Base-by-base conservation (phyloP, 2,888 invertebrate genomes). In the Synergus umbraculus region DNA sequence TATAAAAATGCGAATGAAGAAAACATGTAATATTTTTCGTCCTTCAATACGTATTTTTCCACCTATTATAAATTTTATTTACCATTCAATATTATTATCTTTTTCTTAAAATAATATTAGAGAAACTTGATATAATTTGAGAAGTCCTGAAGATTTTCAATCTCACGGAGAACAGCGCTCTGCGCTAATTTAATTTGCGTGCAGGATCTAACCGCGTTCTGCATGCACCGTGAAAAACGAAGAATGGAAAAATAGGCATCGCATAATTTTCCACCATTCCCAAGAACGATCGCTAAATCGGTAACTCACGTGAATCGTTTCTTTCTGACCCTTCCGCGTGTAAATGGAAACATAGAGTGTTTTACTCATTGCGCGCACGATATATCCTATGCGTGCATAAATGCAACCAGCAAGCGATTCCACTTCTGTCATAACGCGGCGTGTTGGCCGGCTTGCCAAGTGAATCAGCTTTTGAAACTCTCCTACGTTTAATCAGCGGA, bases 341-440 rank as follows among this genome's bases (percentile, higher is more conserved):
- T 18, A 69, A 29, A 69, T 69, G 69, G 69, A 69, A 69, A 49
- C 29, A 69, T 44, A 46, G 9, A 66, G 69, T 49, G 15, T 69
- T 69, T 69, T 49, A 69, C 69, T 69, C 69, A 69, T 69, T 69
- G 69, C 69, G 49, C 29, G 69, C 69, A 69, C 69, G 69, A 49
- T 69, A 49, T 69, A 49, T 69, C 29, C 29, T 46, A 49, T 69
- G 69, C 49, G 7, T 49, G 69, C 69, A 69, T 49, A 69, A 43
- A 69, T 69, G 46, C 49, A 69, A 49, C 49, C 29, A 22, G 22
- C 22, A 69, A 69, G 46, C 46, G 46, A 49, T 69, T 69, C 3
- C 46, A 46, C 29, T 69, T 67, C 18, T 43, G 18, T 66, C 44
- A 43, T 46, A 67, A 67, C 10, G 41, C 65, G 29, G 15, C 41